These are phyloP conservation scores for Oenanthe oenanthe DNA, from an alignment of 2,113 vertebrate species.

Conservation along the genomic window DNA sequence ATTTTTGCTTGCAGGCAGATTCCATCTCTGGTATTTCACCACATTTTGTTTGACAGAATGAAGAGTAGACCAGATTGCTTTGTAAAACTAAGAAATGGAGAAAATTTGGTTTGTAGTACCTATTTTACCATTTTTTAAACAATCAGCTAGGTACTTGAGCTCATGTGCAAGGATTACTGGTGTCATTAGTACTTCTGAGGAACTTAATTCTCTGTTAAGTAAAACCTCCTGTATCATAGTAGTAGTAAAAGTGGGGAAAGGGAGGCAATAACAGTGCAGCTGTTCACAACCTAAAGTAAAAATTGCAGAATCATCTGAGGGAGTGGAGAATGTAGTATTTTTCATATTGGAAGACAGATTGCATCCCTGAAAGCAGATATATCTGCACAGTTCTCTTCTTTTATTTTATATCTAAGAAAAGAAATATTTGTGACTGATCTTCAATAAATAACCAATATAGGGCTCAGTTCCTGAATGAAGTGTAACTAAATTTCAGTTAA, in stretches of 20 bases:
- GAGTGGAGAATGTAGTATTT: background rate
- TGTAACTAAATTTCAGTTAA: background rate
- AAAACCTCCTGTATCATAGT: background rate
- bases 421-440: background rate
- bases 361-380: background rate
- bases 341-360: background rate
- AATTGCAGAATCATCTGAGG: background rate
- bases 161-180: background rate
- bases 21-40: background rate
- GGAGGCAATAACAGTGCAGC: background rate
- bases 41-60: constrained; percentile 17
- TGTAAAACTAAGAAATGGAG: background rate
- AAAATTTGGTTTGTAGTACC: background rate
- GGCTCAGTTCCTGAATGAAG: background rate
- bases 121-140: background rate
- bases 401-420: background rate
- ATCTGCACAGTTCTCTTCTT: background rate
- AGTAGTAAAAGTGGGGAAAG: background rate
- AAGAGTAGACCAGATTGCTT: background rate
- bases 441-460: background rate
- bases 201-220: background rate
- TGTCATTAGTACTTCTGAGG: background rate
- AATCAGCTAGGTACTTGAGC: background rate
- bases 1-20: constrained; percentile 12
- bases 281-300: background rate